Conservation (phyloP, 2,113 vertebrate species). For the Polypterus senegalus region DNA sequence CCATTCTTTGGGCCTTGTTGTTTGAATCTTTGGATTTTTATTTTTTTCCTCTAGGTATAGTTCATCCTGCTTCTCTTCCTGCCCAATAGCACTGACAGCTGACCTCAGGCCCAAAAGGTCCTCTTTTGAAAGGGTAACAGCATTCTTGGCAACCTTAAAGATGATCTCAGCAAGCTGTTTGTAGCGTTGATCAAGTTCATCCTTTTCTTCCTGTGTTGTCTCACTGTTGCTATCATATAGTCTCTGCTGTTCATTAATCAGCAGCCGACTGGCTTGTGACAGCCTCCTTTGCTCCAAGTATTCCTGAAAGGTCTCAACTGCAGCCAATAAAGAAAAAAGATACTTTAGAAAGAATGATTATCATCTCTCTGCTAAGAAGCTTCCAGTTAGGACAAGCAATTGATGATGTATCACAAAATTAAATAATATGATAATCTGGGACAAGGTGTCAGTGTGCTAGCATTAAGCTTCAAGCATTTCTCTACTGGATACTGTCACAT, state of each 20-base stretch:
- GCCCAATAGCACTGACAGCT: slow-evolving; percentile 52
- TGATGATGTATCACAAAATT: too few relatives aligned
- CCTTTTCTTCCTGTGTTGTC: slow-evolving; percentile 24
- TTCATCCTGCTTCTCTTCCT: slow-evolving; percentile 61
- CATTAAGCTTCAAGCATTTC: too few relatives aligned
- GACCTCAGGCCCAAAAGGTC: slow-evolving; percentile 41
- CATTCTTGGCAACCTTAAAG: slow-evolving; percentile 37
- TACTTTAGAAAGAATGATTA: too few relatives aligned
- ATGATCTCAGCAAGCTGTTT: slow-evolving; percentile 38
- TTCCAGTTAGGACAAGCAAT: too few relatives aligned
- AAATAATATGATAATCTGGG: too few relatives aligned
- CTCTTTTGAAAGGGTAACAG: slow-evolving; percentile 26
- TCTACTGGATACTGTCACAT: too few relatives aligned
- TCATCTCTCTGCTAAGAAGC: too few relatives aligned
- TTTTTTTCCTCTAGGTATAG: slow-evolving; percentile 21
- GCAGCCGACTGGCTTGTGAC: slow-evolving; percentile 25
- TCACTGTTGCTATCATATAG: slow-evolving; percentile 11
- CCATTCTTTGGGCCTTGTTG: slow-evolving; percentile 52
- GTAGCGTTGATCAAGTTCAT: slow-evolving; percentile 41
- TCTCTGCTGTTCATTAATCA: slow-evolving; percentile 46
- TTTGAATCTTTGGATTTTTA: not conserved
- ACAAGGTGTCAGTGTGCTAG: too few relatives aligned
- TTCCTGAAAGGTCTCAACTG: slow-evolving; percentile 21
- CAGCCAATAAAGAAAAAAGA: too few relatives aligned
- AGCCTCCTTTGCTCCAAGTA: slow-evolving; percentile 17